Conservation (phyloP, 2,113 vertebrate genomes). For the Trinectes maculatus region DNA sequence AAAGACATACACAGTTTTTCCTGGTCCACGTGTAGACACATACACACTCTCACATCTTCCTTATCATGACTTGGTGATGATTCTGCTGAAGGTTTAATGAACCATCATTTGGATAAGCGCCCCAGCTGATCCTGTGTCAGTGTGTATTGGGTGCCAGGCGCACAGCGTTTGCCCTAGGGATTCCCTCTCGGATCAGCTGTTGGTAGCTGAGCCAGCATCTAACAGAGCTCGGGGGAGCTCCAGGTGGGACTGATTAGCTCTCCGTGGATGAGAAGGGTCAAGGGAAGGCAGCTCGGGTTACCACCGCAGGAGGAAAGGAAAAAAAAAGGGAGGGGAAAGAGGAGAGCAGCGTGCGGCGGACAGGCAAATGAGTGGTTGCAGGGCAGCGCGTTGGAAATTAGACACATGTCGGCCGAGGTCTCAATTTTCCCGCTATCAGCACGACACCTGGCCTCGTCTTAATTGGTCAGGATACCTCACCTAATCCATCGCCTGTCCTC, state of each 20-base stretch:
- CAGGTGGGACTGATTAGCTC: constrained; percentile 81
- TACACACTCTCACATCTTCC: not conserved
- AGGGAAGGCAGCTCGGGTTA: constrained; percentile 74
- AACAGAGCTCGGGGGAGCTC: constrained; percentile 69
- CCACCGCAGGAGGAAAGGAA: constrained; percentile 43
- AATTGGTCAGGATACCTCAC: constrained; percentile 79
- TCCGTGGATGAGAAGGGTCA: constrained; percentile 76
- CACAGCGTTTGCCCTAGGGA: constrained; percentile 54
- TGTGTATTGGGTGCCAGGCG: constrained; percentile 61
- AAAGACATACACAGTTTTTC: not conserved
- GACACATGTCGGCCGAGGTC: constrained; percentile 68
- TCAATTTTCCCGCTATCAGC: constrained; percentile 76
- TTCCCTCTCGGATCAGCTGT: constrained; percentile 69
- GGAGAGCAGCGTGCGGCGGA: constrained; percentile 24
- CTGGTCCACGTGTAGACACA: constrained; percentile 21
- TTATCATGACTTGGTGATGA: constrained; percentile 35
- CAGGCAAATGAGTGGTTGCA: constrained; percentile 60
- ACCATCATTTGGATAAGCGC: constrained; percentile 60
- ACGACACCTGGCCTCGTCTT: constrained; percentile 78
- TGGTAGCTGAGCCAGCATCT: constrained; percentile 77
- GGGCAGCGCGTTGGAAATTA: constrained; percentile 70
- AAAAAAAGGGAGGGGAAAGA: constrained; percentile 11
- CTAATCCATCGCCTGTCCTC: constrained; percentile 66
- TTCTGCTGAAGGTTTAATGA: constrained; percentile 55
- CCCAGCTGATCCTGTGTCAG: constrained; percentile 48